Evolutionary conservation across 2,888 invertebrate species (phyloP), one percentile per base, ranked within the genome.

Genomic region (Phyto melanocephala): DNA sequence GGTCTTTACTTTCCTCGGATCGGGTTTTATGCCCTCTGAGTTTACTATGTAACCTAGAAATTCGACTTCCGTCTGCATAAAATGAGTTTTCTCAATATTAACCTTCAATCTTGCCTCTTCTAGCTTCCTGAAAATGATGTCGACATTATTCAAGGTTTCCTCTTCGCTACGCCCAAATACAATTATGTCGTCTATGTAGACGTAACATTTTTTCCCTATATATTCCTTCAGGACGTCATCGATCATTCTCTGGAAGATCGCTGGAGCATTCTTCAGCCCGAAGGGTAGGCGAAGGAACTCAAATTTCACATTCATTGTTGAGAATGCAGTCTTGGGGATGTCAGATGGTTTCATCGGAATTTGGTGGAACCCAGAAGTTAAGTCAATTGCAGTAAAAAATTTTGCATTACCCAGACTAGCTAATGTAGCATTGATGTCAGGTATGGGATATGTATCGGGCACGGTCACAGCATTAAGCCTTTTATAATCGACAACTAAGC

Each of bases 401-500:
- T 86, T 85, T 1, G 80, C 76, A 7, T 81, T 33, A 1, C 85
- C 85, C 5, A 85, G 74, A 37, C 83, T 85, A 2, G 84, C 80
- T 7, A 85, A 56, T 10, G 82, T 85, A 1, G 63, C 54, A 6
- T 74, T 81, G 3, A 84, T 85, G 20, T 85, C 84, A 0, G 85
- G 82, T 11, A 84, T 85, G 0, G 83, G 84, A 33, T 85, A 85
- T 1, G 79, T 81, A 35, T 85, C 84, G 0, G 81, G 70, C 1
- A 85, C 71, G 0, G 82, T 86, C 0, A 85, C 81, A 0, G 84
- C n/a, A n/a, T n/a, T n/a, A 15, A 84, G 22, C 7, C 81, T 71
- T n/a, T 86, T 85, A 7, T 60, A 86, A 22, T 85, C 86, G 2
- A 83, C 82, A 0, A 83, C 84, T 71, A 85, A 76, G 10, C 85